Conservation (phyloP, 2,888 invertebrate genomes). For the Cabera pusaria region DNA sequence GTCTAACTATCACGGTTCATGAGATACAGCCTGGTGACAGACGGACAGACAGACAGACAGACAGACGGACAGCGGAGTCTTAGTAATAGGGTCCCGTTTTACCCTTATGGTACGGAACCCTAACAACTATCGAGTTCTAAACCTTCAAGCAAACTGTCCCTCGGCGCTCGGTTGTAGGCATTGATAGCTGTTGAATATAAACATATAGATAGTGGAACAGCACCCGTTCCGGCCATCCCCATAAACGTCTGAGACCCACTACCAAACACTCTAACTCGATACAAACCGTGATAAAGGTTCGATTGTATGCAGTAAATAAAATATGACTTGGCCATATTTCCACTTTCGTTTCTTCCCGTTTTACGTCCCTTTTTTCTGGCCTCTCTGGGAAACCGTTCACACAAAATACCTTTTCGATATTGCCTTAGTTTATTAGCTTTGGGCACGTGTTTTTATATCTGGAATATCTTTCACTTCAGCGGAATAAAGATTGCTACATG, state of each 20-base stretch:
- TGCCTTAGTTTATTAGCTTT: slow-evolving; percentile 79
- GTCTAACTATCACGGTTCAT: too few species aligned
- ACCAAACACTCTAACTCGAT: slow-evolving; percentile 70
- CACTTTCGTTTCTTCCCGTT: slow-evolving; percentile 77
- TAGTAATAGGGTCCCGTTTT: too few species aligned
- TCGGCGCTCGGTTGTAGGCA: slow-evolving; percentile 33
- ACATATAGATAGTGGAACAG: slow-evolving; percentile 48
- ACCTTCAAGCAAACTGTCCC: slow-evolving; percentile 14
- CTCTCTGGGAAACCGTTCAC: slow-evolving; percentile 74
- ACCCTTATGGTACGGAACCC: too few species aligned
- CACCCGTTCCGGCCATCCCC: slow-evolving; percentile 49
- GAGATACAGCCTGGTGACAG: too few species aligned
- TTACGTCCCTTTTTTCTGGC: slow-evolving; percentile 77
- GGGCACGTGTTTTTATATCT: slow-evolving; percentile 77
- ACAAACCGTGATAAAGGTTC: slow-evolving; percentile 80
- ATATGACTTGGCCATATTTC: slow-evolving; percentile 81
- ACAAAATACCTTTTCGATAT: slow-evolving; percentile 81
- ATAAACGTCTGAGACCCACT: slow-evolving; percentile 61
- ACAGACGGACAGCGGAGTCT: too few species aligned
- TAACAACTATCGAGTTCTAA: slow-evolving; percentile 4
- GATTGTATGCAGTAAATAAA: slow-evolving; percentile 83
- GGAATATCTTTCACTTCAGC: slow-evolving; percentile 72
- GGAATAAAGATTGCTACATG: slow-evolving; percentile 69
- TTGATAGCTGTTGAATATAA: slow-evolving; percentile 51
- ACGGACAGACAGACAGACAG: too few species aligned